Base-by-base conservation (phyloP, 2,888 invertebrate species). In the Plebejus argus region DNA sequence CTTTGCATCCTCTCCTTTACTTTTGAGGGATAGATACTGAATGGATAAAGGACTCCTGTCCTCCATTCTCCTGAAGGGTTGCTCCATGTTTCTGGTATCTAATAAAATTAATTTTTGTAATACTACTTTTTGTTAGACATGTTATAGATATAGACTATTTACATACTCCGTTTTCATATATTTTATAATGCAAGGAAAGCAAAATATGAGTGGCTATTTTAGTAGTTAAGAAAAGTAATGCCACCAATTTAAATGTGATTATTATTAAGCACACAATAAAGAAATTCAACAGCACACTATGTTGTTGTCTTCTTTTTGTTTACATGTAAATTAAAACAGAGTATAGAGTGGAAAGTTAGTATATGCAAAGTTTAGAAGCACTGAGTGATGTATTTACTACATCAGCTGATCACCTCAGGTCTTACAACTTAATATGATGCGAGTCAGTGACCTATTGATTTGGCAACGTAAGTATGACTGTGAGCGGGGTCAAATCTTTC, bases 11-110 rank as follows among this genome's bases (percentile, higher is more conserved):
- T 95, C 81, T 99, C 98, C 82, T 96, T 96, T 66, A 99, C 94
- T 86, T 96, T 96, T 74, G 96, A 95, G 0, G 99, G 98, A 89
- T 98, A 99, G 61, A 99, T 92, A 84, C 98, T 97, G 89, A 96
- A 97, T 2, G 97, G 96, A 86, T 96, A 96, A 87, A 99, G 97
- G 0, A 98, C 91, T 5, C 99, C 99, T 78, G 99, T 94, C 81
- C 98, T 97, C 94, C 96, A 99, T 80, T 96, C 95, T 45, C 97
- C 97, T 72, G 96, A 95, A 0, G 98, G 98, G 89, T 99, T 99
- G 77, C 94, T 95, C 98, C 98, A 99, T 78, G 91, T 86, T 58
- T 94, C 92, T 80, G 98, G 98, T 83, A 99, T 96, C 97, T 98
- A 85, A 39, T 86, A 83, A 77, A 77, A 5, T 15, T 3, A 15